Percentiles rank a stretch among this genome's conserved stretches.
These are phyloP conservation scores for Dryomyza anilis DNA, from an alignment of 2,888 invertebrate genomes.

Conservation along the genomic window DNA sequence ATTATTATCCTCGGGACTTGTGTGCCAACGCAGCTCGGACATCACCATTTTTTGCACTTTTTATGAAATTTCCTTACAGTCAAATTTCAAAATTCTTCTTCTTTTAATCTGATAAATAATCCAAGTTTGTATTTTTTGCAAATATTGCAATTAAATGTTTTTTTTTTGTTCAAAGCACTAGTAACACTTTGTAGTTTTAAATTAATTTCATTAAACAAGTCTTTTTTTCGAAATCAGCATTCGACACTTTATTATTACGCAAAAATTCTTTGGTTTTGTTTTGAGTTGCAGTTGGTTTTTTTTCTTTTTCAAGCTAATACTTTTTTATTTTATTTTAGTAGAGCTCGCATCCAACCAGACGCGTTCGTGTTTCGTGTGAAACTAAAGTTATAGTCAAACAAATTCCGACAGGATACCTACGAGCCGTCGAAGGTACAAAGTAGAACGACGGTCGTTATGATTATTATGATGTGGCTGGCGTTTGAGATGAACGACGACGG, in stretches of 20 bases:
- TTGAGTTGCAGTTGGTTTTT: constrained; percentile 19
- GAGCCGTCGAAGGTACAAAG: no score
- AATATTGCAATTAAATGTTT: neutral
- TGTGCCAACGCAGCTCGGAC: constrained; percentile 61
- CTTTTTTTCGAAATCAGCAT: constrained; percentile 13
- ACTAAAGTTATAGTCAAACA: constrained; percentile 50
- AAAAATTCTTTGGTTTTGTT: constrained; percentile 22
- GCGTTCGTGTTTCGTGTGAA: constrained; percentile 60
- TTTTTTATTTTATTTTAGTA: constrained; percentile 17
- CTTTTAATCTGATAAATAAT: neutral
- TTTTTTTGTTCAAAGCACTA: neutral
- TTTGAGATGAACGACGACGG: neutral
- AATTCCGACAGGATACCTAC: constrained; percentile 42
- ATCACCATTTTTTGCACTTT: constrained; percentile 63
- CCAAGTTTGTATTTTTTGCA: neutral
- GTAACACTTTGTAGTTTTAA: constrained; percentile 1
- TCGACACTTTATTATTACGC: no score
- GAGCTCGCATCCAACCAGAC: constrained; percentile 43
- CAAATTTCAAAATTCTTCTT: neutral
- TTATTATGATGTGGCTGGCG: neutral
- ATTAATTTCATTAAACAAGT: neutral
- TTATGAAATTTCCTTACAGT: no score
- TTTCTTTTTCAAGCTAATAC: constrained; percentile 20
- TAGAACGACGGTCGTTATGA: constrained; percentile 18
- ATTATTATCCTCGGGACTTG: constrained; percentile 59